Percentiles rank a stretch among this genome's conserved stretches.
These are phyloP conservation scores for Siniperca knerii DNA, from an alignment of 2,113 vertebrate species.

Conservation along the genomic window DNA sequence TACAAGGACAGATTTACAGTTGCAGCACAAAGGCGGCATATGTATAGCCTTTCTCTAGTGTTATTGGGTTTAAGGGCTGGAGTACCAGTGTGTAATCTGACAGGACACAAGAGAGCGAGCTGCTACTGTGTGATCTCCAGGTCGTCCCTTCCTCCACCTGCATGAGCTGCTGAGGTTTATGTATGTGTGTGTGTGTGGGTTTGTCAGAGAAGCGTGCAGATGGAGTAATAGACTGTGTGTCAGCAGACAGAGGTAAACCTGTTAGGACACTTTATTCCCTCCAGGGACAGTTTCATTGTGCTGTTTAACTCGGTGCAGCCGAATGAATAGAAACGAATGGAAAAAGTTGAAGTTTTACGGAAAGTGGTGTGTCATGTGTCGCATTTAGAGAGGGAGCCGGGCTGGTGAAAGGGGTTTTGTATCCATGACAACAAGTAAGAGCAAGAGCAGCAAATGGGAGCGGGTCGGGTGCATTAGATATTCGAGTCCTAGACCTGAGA, in stretches of 20 bases:
- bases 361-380: slow-evolving; percentile 55
- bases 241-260: slow-evolving; percentile 61
- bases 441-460: slow-evolving; percentile 59
- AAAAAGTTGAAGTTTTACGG: slow-evolving; percentile 51
- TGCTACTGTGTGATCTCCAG: slow-evolving; percentile 38
- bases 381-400: slow-evolving; percentile 43
- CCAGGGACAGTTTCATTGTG: slow-evolving; percentile 45
- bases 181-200: neutral
- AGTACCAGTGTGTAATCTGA: slow-evolving; percentile 28
- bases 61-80: slow-evolving; percentile 30
- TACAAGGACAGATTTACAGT: slow-evolving; percentile 23
- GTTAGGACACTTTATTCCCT: slow-evolving; percentile 59
- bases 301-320: slow-evolving; percentile 24
- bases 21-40: slow-evolving; percentile 34
- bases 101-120: slow-evolving; percentile 33
- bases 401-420: slow-evolving; percentile 61
- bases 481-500: slow-evolving; percentile 33
- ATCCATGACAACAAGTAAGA: slow-evolving; percentile 78
- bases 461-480: slow-evolving; percentile 34
- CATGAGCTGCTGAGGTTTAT: slow-evolving; percentile 24
- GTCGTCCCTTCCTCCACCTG: slow-evolving; percentile 28
- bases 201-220: slow-evolving; percentile 4
- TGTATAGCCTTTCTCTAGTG: slow-evolving; percentile 5
- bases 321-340: slow-evolving; percentile 30
- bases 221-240: slow-evolving; percentile 62